phyloP scores from a whole-genome alignment of 2,888 invertebrate species.

The Andrena marginata region DNA sequence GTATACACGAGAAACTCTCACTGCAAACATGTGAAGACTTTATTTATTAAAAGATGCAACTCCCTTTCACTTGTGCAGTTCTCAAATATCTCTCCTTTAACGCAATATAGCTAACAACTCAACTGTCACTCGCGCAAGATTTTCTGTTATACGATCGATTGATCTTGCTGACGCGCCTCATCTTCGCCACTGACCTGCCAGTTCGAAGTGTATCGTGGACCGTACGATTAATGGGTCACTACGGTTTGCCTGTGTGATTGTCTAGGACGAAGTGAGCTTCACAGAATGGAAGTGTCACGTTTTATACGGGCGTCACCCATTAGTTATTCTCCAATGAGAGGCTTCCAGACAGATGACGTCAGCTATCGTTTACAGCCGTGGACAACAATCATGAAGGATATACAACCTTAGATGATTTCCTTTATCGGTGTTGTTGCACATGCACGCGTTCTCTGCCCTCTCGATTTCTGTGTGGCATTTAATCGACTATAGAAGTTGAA shows the following conservation, averaged over 20 bases:
- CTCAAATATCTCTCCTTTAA: too few relatives aligned
- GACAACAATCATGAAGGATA: conserved; percentile 43
- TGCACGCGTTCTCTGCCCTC: neutral
- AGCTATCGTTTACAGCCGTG: conserved; percentile 9
- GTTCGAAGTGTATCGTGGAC: conserved; percentile 4
- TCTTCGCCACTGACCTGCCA: conserved; percentile 49
- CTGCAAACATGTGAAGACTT: too few relatives aligned
- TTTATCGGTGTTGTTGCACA: conserved; percentile 1
- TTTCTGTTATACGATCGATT: neutral
- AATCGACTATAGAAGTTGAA: too few relatives aligned
- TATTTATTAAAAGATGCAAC: too few relatives aligned
- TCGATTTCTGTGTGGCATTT: neutral
- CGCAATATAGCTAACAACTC: neutral
- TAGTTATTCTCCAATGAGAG: conserved; percentile 66
- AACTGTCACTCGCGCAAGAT: neutral
- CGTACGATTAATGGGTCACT: conserved; percentile 22
- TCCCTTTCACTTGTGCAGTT: too few relatives aligned
- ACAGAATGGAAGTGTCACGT: conserved; percentile 47
- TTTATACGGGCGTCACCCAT: conserved; percentile 38
- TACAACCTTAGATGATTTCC: conserved; percentile 14
- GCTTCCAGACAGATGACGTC: conserved; percentile 18
- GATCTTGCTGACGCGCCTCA: neutral
- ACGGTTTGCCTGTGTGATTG: conserved; percentile 18
- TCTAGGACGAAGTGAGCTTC: conserved; percentile 39
- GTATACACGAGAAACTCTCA: neutral